These are phyloP conservation scores for Luperina nickerlii DNA, from an alignment of 2,888 invertebrate species.

Conservation along the genomic window DNA sequence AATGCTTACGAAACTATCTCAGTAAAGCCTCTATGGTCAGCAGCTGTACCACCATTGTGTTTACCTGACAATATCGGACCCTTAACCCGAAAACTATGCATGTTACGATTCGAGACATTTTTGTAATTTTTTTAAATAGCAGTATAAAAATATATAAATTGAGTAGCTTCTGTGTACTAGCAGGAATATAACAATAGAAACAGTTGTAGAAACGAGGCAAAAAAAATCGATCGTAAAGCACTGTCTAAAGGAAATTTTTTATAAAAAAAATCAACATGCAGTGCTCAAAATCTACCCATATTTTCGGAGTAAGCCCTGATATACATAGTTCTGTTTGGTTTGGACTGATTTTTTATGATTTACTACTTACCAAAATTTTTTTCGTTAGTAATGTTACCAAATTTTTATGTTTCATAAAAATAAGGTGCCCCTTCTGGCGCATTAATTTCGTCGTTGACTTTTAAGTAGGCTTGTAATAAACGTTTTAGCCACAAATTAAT, in stretches of 20 bases:
- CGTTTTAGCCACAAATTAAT: neutral
- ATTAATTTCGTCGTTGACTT: neutral
- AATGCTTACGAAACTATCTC: constrained; percentile 78
- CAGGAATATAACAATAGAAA: no score
- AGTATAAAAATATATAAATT: no score
- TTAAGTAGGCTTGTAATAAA: neutral
- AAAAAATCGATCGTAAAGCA: no score
- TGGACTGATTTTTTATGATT: neutral
- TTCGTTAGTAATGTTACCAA: neutral
- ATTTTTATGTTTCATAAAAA: neutral
- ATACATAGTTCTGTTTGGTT: neutral
- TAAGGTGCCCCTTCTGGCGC: neutral
- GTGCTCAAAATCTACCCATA: no score
- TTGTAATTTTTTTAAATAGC: neutral
- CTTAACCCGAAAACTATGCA: constrained; percentile 18
- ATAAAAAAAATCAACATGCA: no score
- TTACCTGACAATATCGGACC: constrained; percentile 59
- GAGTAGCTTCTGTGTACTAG: no score
- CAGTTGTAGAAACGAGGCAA: no score
- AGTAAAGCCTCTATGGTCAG: constrained; percentile 76
- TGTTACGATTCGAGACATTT: neutral
- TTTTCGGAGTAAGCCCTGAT: neutral
- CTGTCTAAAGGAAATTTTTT: no score
- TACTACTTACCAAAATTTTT: neutral
- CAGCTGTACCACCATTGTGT: constrained; percentile 76